A percentile compares a stretch with the other conserved stretches of the same genome.
phyloP scores from a whole-genome alignment of 2,113 vertebrate genomes.

The Ailuropoda melanoleuca region DNA sequence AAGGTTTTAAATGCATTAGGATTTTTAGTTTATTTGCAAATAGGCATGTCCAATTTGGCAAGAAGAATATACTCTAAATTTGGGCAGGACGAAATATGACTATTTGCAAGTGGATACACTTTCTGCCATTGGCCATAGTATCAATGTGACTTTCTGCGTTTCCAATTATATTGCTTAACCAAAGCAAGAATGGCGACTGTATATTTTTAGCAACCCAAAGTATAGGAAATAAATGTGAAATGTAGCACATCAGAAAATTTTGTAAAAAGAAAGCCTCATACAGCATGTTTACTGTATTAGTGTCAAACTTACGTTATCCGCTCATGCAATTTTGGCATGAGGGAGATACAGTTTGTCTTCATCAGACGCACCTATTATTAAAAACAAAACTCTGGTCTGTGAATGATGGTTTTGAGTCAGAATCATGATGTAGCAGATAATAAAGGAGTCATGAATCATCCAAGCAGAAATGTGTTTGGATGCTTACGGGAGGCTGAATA shows the following conservation, averaged over 20 bases:
- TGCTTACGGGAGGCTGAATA: slow-evolving; percentile 81
- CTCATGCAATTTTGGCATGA: slow-evolving; percentile 40
- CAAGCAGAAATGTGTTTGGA: slow-evolving; percentile 83
- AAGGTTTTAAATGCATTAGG: background rate
- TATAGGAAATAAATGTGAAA: slow-evolving; percentile 13
- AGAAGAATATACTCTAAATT: background rate
- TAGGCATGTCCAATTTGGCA: slow-evolving; percentile 6
- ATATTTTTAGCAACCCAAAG: slow-evolving; percentile 23
- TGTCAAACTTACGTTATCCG: slow-evolving; percentile 17
- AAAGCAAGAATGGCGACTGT: slow-evolving; percentile 10
- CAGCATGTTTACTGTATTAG: slow-evolving; percentile 5
- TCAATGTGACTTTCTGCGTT: background rate
- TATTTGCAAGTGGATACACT: background rate
- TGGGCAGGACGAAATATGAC: background rate
- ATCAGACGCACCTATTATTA: slow-evolving; percentile 55
- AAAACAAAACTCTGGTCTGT: slow-evolving; percentile 56
- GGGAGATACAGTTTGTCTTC: slow-evolving; percentile 49
- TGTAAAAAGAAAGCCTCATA: background rate
- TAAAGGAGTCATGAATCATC: slow-evolving; percentile 77
- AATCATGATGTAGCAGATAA: slow-evolving; percentile 77
- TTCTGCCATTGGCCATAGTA: background rate
- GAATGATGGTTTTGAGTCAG: slow-evolving; percentile 54
- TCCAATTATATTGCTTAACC: background rate
- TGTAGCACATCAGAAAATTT: background rate
- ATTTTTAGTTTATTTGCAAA: slow-evolving; percentile 51